Evolutionary conservation across 2,113 vertebrate species (phyloP).

Genomic region (Cyphomyrus plagiostoma): DNA sequence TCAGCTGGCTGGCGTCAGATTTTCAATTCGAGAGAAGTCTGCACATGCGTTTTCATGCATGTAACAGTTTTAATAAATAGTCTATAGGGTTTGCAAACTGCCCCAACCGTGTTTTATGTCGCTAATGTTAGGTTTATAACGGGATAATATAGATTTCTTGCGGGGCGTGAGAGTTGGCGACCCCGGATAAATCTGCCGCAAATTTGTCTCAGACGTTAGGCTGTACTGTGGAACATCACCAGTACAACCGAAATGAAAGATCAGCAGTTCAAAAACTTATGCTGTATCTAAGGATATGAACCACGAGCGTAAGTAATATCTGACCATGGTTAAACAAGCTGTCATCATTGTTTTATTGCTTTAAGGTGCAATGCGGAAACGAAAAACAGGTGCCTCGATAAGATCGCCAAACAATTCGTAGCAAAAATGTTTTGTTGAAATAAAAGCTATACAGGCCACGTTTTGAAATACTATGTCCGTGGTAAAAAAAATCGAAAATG

Average conservation of each 20-base stretch:
- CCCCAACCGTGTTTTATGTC: neutral
- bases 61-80: neutral
- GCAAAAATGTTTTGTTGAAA: neutral
- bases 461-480: neutral
- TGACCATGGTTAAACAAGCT: neutral
- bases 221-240: neutral
- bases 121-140: neutral
- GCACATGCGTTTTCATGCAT: neutral
- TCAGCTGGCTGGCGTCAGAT: too few relatives aligned
- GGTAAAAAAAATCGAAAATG: neutral
- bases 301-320: neutral
- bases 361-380: neutral
- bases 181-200: neutral
- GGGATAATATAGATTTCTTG: neutral
- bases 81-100: neutral
- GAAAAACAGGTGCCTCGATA: neutral
- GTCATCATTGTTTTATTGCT: neutral
- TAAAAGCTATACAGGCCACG: neutral
- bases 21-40: neutral
- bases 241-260: neutral
- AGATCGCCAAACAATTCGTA: neutral
- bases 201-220: neutral
- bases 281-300: neutral
- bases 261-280: neutral
- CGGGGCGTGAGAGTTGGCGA: neutral